A percentile compares a stretch with the other conserved stretches of the same genome.
Conservation (phyloP, 2,888 invertebrate genomes). For the Operophtera brumata region DNA sequence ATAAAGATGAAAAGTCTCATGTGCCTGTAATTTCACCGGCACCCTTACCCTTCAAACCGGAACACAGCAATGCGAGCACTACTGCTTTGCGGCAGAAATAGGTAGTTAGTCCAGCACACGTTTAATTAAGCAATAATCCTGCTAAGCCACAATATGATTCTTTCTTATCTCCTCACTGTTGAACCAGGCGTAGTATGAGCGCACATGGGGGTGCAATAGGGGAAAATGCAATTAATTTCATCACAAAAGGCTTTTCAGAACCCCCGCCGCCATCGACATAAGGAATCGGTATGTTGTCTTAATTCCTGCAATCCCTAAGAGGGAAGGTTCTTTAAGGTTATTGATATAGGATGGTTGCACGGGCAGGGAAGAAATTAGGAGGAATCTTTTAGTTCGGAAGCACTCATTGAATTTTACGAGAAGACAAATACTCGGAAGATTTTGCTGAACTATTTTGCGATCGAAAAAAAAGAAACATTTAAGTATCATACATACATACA, state of each 20-base stretch:
- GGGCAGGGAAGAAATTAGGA: background rate
- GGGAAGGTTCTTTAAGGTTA: constrained; percentile 12
- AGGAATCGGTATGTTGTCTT: constrained; percentile 33
- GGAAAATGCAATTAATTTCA: constrained; percentile 73
- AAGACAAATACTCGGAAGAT: background rate
- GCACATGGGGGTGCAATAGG: constrained; percentile 49
- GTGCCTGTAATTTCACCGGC: no score
- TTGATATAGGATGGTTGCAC: constrained; percentile 2
- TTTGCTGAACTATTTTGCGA: no score
- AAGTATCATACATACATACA: no score
- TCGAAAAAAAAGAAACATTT: no score
- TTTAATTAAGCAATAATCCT: background rate
- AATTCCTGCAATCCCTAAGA: constrained; percentile 25
- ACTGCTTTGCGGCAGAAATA: no score
- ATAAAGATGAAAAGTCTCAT: no score
- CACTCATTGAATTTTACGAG: background rate
- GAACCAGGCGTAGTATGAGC: constrained; percentile 26
- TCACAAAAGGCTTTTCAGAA: constrained; percentile 62
- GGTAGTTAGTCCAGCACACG: no score
- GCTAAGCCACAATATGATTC: constrained; percentile 8
- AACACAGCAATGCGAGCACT: no score
- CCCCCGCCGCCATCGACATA: constrained; percentile 32
- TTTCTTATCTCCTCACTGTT: constrained; percentile 21
- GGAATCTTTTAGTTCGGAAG: background rate
- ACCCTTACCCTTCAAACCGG: no score